Conservation (phyloP, 2,888 invertebrate species). For the Eueremaeus valkanovi region DNA sequence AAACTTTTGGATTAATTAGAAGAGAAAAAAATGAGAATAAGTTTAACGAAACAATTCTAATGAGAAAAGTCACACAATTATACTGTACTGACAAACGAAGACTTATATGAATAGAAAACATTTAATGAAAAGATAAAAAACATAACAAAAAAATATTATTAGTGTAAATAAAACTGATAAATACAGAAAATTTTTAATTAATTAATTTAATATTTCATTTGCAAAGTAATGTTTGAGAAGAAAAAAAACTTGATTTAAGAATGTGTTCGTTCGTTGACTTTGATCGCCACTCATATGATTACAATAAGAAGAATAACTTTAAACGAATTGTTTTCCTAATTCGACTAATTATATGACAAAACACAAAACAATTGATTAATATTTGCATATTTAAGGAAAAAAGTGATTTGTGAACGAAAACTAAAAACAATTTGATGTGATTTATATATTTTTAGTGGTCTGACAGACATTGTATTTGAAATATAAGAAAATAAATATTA, state of each 20-base stretch:
- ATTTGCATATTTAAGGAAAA: not conserved
- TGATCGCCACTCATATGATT: not conserved
- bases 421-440: slow-evolving; percentile 15
- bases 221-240: not conserved
- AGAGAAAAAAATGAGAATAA: not conserved
- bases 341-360: not conserved
- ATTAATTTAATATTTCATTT: not conserved
- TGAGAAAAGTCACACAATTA: not conserved
- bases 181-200: not conserved
- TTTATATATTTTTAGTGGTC: slow-evolving; percentile 20
- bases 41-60: not conserved
- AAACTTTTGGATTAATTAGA: not conserved
- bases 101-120: too few species aligned
- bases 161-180: not conserved
- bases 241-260: not conserved
- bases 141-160: too few species aligned
- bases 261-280: not conserved
- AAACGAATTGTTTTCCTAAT: not conserved
- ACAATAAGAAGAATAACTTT: not conserved
- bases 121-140: too few species aligned
- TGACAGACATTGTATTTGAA: not conserved
- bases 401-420: slow-evolving; percentile 6
- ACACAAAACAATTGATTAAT: too few species aligned
- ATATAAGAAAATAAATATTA: not conserved
- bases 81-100: too few species aligned